Evolutionary conservation across 37 sponge, comb jelly and placozoan species (phyloP).

Genomic region (Oopsacas minuta): DNA sequence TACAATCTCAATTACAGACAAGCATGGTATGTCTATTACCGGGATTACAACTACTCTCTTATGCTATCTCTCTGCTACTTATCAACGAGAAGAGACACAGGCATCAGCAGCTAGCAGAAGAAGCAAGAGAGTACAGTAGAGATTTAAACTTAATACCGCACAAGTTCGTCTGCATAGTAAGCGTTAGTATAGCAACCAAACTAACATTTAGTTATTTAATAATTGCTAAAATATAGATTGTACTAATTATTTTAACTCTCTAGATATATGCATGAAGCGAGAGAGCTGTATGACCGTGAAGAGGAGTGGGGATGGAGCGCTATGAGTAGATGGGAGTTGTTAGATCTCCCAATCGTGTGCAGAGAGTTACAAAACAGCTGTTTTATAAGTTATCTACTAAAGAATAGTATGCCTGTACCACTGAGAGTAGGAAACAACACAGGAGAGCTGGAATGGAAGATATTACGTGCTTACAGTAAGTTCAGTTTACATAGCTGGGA

Average conservation of each 20-base stretch:
- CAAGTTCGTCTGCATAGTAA: slow-evolving; percentile 16
- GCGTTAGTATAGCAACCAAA: neutral
- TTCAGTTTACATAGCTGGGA: neutral
- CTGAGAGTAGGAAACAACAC: neutral
- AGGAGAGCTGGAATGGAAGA: neutral
- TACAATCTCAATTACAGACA: neutral
- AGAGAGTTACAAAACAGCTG: neutral
- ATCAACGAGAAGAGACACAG: neutral
- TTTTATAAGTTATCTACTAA: neutral
- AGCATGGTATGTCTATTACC: neutral
- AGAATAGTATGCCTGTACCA: neutral
- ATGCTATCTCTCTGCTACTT: neutral
- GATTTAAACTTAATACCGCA: neutral
- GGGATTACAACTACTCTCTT: neutral
- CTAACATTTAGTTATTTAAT: neutral
- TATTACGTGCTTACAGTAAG: neutral
- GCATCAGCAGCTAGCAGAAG: neutral
- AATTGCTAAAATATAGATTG: neutral
- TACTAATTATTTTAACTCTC: neutral
- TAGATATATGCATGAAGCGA: slow-evolving; percentile 14
- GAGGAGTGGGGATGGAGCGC: neutral
- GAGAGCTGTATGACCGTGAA: neutral
- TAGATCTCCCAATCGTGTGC: neutral
- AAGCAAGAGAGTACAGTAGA: neutral
- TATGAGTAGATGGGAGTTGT: neutral